A percentile compares a stretch with the other conserved stretches of the same genome.
Evolutionary conservation across 1,140 invertebrate genomes (phyloP).

Genomic region (Zophobas morio): DNA sequence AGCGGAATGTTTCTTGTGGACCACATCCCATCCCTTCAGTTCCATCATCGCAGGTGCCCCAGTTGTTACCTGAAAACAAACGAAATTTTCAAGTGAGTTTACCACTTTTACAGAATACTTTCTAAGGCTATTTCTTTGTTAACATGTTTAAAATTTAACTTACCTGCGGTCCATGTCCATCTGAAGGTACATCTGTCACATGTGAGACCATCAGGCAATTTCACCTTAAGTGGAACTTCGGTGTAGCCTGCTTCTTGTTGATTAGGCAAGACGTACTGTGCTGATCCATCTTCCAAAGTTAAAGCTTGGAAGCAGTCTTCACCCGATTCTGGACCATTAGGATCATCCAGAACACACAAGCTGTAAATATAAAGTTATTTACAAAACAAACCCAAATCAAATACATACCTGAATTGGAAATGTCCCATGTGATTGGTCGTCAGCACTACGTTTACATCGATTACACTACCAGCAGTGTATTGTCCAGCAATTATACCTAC

Average conservation of each 20-base stretch:
- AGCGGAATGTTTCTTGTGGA: slow-evolving; percentile 86
- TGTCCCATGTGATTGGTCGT: slow-evolving; percentile 72
- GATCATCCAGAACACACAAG: slow-evolving; percentile 70
- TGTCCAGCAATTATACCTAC: slow-evolving; percentile 70
- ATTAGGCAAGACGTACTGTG: slow-evolving; percentile 56
- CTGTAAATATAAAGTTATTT: slow-evolving; percentile 59
- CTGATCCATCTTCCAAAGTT: slow-evolving; percentile 67
- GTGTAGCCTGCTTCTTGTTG: slow-evolving; percentile 52
- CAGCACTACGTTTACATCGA: slow-evolving; percentile 67
- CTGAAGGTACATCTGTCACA: slow-evolving; percentile 71
- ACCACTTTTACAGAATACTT: not conserved
- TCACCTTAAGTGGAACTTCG: slow-evolving; percentile 64
- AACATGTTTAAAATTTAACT: no score
- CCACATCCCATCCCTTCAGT: slow-evolving; percentile 82
- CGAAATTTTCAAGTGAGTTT: not conserved
- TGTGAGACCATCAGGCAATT: slow-evolving; percentile 71
- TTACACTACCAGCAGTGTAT: slow-evolving; percentile 63
- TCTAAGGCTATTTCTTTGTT: no score
- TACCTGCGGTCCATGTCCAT: slow-evolving; percentile 73
- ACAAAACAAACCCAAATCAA: not conserved
- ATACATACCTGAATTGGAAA: slow-evolving; percentile 70
- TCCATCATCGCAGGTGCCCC: slow-evolving; percentile 80
- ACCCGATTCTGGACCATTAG: slow-evolving; percentile 67
- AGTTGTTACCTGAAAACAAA: slow-evolving; percentile 75
- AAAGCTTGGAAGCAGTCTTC: slow-evolving; percentile 76